A percentile compares a stretch with the other conserved stretches of the same genome.
phyloP scores from a whole-genome alignment of 2,113 vertebrate genomes.

The Orycteropus afer region DNA sequence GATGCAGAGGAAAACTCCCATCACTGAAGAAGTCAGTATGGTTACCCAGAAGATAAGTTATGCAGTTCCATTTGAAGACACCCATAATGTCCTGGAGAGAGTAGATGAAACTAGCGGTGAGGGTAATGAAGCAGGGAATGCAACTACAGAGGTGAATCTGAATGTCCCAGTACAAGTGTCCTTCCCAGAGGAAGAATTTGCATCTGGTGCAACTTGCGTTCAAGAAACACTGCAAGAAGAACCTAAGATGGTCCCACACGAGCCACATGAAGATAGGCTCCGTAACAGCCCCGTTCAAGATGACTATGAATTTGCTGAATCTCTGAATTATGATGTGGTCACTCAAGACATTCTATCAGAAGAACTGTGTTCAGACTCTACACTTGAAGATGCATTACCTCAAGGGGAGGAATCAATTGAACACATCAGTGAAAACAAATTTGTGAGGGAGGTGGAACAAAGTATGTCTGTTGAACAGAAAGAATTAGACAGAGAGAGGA shows the following conservation, averaged over 20 bases:
- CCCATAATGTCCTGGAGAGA: conserved; percentile 58
- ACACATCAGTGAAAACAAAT: conserved; percentile 77
- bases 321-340: conserved; percentile 90
- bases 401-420: conserved; percentile 83
- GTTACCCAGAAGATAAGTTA: conserved; percentile 81
- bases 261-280: conserved; percentile 33
- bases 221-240: conserved; percentile 66
- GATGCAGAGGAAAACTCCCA: conserved; percentile 25
- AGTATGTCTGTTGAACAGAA: conserved; percentile 81
- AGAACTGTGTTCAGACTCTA: conserved; percentile 80
- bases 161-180: conserved; percentile 77
- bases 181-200: conserved; percentile 73
- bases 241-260: not conserved
- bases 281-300: conserved; percentile 72
- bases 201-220: conserved; percentile 27
- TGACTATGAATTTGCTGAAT: conserved; percentile 86
- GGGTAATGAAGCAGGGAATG: conserved; percentile 69
- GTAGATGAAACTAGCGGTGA: conserved; percentile 66
- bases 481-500: conserved; percentile 88
- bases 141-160: conserved; percentile 75
- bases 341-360: conserved; percentile 86
- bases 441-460: conserved; percentile 79
- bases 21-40: conserved; percentile 77
- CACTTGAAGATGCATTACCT: conserved; percentile 81
- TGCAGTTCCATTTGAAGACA: conserved; percentile 85